Conservation (phyloP, 2,888 invertebrate species). For the Hyles lineata region DNA sequence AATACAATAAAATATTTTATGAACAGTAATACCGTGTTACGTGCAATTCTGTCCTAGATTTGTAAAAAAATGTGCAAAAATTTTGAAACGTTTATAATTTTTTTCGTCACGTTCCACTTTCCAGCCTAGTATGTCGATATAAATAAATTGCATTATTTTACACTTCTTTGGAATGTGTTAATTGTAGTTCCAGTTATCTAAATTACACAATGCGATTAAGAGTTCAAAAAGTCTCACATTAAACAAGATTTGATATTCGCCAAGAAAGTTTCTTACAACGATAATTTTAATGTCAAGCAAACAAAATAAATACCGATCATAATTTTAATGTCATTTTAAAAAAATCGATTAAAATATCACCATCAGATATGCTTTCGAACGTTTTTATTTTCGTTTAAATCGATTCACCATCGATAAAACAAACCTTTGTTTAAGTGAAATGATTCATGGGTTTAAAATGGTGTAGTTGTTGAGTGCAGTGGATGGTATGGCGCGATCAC, state of each 20-base stretch:
- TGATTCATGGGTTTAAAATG: constrained; percentile 26
- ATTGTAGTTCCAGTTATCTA: background rate
- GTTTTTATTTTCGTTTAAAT: background rate
- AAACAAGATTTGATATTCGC: background rate
- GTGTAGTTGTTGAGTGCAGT: constrained; percentile 39
- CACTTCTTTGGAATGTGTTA: background rate
- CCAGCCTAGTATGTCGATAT: background rate
- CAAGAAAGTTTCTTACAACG: background rate
- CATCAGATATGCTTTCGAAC: background rate
- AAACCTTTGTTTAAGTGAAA: constrained; percentile 24
- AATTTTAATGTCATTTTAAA: background rate
- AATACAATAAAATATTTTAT: background rate
- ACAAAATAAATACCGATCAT: no score
- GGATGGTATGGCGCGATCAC: constrained; percentile 59
- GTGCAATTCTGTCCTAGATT: background rate
- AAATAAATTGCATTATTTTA: background rate
- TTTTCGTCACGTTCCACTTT: constrained; percentile 14
- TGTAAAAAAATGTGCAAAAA: background rate
- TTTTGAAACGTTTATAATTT: background rate
- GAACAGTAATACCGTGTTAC: background rate
- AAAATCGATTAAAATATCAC: no score
- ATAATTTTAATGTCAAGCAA: no score
- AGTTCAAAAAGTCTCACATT: background rate
- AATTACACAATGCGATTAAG: background rate
- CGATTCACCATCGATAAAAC: constrained; percentile 10